A percentile compares a stretch with the other conserved stretches of the same genome.
Evolutionary conservation across 2,888 invertebrate genomes (phyloP).

Genomic region (Zygaena filipendulae): DNA sequence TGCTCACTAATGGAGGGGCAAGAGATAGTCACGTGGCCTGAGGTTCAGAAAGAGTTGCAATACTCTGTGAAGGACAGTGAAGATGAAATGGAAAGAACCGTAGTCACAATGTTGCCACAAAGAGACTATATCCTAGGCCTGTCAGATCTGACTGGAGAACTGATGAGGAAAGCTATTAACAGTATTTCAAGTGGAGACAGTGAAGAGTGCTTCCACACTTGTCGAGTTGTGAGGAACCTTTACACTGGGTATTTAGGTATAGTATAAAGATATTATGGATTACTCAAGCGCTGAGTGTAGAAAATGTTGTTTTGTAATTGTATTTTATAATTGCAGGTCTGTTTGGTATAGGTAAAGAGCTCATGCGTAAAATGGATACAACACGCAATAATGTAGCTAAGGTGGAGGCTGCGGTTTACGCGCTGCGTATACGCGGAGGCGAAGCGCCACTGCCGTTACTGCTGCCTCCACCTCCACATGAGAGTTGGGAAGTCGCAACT

Average conservation of each 20-base stretch:
- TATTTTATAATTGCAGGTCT: conserved; percentile 37
- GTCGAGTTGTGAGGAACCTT: conserved; percentile 76
- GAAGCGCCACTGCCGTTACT: conserved; percentile 75
- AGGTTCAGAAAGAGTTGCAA: conserved; percentile 64
- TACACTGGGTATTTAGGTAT: conserved; percentile 72
- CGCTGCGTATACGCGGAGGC: conserved; percentile 80
- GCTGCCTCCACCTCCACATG: conserved; percentile 24
- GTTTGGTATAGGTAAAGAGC: conserved; percentile 53
- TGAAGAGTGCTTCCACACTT: conserved; percentile 75
- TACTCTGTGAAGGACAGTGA: conserved; percentile 29
- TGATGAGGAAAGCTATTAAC: conserved; percentile 90
- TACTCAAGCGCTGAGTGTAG: too few relatives aligned
- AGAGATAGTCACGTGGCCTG: conserved; percentile 69
- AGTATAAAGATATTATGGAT: too few relatives aligned
- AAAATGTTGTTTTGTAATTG: too few relatives aligned
- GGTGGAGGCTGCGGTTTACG: conserved; percentile 87
- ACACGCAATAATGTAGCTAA: conserved; percentile 82
- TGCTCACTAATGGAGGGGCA: conserved; percentile 74
- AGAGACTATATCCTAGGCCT: conserved; percentile 78
- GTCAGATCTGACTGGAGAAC: conserved; percentile 88
- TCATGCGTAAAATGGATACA: conserved; percentile 76
- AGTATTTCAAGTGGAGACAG: conserved; percentile 81
- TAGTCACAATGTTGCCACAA: conserved; percentile 47
- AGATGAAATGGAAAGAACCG: conserved; percentile 22
- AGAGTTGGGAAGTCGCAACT: conserved; percentile 20